Evolutionary conservation across 2,797 vertebrate species (phyloP), one percentile per base, ranked within the genome.

Genomic region (Heterohyrax brucei): DNA sequence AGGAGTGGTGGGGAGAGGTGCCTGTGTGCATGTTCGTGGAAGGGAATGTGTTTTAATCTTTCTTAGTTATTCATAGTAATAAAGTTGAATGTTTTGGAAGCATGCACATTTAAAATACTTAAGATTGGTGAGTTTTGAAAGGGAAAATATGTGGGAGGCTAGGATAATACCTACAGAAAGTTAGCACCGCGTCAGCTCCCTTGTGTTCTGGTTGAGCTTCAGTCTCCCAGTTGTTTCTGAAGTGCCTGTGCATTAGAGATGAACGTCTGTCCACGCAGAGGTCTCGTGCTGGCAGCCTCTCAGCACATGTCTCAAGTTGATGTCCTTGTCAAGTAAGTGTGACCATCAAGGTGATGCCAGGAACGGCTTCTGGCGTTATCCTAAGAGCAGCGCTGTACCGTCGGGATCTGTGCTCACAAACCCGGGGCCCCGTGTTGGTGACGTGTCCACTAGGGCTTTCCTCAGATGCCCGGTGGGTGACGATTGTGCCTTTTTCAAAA

Each of bases 51-150:
- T 77, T 62, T 82, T 70, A 82, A 1, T n/a, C 61, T 81, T 94
- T 75, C 72, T 89, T 68, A 39, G 30, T 83, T 48, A 80, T 75
- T 92, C 44, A 56, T 78, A 33, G 22, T 64, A 75, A 8, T 82
- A 3, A 26, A 70, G n/a, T 76, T 86, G 48, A 78, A 12, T 91
- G 19, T 56, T 89, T 84, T 68, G 72, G 12, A 94, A 70, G 9
- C 91, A 30, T 73, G 16, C 50, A 50, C 30, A 6, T 91, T 44
- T 19, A 70, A 82, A 85, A 50, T 70, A 46, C 12, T 76, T n/a
- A 83, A 39, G 78, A 16, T 83, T 64, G 12, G 30, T 95, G 39
- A 77, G 44, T 85, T 92, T 76, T 53, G 16, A 70, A 88, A 83
- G 30, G n/a, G 28, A 12, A 46, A 90, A 14, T 64, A 66, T n/a